Evolutionary conservation across 2,797 vertebrate genomes (phyloP).

Genomic region (Gallinago stenura): DNA sequence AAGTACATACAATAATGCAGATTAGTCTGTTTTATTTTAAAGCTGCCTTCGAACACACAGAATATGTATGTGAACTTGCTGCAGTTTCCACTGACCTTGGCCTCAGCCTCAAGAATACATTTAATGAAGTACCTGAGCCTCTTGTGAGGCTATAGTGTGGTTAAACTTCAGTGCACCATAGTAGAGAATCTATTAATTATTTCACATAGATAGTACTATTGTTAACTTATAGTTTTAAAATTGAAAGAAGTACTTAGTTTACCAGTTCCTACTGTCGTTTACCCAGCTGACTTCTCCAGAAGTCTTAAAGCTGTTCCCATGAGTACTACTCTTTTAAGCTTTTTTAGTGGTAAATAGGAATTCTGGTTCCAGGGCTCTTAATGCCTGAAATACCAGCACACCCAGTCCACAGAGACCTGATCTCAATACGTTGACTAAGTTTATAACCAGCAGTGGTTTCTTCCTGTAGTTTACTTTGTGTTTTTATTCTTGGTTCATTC

Average conservation of each 20-base stretch:
- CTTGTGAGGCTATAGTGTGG: slow-evolving; percentile 6
- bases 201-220: background rate
- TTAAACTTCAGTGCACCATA: background rate
- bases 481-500: slow-evolving; percentile 51
- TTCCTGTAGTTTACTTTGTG: slow-evolving; percentile 68
- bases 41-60: background rate
- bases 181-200: slow-evolving; percentile 27
- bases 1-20: background rate
- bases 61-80: slow-evolving; percentile 6
- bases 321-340: background rate
- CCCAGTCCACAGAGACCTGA: slow-evolving; percentile 72
- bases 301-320: background rate
- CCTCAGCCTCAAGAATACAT: slow-evolving; percentile 44
- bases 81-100: slow-evolving; percentile 1
- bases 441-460: slow-evolving; percentile 71
- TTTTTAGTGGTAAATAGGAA: slow-evolving; percentile 66
- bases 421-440: slow-evolving; percentile 43
- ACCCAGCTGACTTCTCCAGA: background rate
- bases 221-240: background rate
- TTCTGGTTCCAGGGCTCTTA: slow-evolving; percentile 59
- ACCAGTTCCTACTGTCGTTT: background rate
- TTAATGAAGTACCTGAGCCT: slow-evolving; percentile 25
- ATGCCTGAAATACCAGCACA: slow-evolving; percentile 75
- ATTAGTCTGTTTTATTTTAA: background rate
- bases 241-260: background rate